These are phyloP conservation scores for Protobothrops mucrosquamatus DNA, from an alignment of 2,113 vertebrate species.

Conservation along the genomic window DNA sequence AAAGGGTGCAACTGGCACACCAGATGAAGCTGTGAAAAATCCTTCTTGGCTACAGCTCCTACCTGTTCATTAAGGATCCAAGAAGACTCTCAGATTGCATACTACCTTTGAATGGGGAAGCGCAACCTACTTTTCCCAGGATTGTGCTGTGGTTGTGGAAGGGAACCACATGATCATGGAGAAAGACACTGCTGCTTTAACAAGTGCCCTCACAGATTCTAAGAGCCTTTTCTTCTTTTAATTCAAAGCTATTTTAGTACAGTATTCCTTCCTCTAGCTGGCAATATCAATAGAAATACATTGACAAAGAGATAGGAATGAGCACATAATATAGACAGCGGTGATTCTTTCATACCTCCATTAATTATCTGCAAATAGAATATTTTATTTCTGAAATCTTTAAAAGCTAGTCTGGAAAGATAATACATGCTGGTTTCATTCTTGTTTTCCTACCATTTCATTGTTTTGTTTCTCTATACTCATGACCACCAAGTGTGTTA, in stretches of 20 bases:
- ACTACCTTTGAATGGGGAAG: not conserved
- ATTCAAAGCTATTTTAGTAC: not conserved
- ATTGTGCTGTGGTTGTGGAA: not conserved
- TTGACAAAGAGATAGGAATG: not conserved
- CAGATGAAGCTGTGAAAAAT: not conserved
- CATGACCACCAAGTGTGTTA: not conserved
- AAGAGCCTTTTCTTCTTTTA: not conserved
- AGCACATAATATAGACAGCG: not conserved
- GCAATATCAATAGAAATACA: not conserved
- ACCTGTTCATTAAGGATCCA: not conserved
- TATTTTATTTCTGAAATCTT: not conserved
- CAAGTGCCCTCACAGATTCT: not conserved
- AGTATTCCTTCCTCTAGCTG: not conserved
- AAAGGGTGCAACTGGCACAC: not conserved
- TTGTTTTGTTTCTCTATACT: not conserved
- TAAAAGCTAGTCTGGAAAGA: not conserved
- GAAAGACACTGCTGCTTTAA: not conserved
- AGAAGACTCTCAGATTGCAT: not conserved
- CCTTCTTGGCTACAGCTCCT: not conserved
- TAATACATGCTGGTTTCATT: not conserved
- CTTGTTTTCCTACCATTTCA: rapidly evolving
- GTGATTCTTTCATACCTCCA: not conserved
- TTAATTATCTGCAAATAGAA: not conserved
- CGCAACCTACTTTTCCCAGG: not conserved
- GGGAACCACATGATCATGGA: not conserved